Conservation (phyloP, 2,888 invertebrate genomes). For the Xylota segnis region DNA sequence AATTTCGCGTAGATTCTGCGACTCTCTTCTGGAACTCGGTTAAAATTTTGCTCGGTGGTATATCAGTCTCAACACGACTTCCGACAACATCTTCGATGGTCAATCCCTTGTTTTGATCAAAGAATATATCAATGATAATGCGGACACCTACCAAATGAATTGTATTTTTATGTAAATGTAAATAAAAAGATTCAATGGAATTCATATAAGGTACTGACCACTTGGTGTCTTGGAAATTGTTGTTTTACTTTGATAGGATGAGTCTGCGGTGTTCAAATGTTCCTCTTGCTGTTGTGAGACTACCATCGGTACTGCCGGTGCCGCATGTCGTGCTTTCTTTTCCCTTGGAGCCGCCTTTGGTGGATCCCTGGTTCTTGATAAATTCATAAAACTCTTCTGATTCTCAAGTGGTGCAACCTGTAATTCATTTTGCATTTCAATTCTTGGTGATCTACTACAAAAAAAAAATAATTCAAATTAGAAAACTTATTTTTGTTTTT, state of each 20-base stretch:
- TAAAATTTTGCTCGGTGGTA: constrained; percentile 82
- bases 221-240: constrained; percentile 82
- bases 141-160: constrained; percentile 80
- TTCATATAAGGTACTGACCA: constrained; percentile 77
- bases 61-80: constrained; percentile 83
- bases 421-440: constrained; percentile 22
- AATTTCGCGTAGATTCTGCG: constrained; percentile 36
- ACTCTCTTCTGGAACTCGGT: constrained; percentile 81
- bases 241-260: constrained; percentile 82
- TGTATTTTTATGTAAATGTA: too few species aligned
- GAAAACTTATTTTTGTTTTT: too few species aligned
- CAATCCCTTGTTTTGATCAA: constrained; percentile 79
- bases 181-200: too few species aligned
- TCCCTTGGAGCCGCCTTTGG: constrained; percentile 52
- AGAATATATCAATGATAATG: constrained; percentile 82
- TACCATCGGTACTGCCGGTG: not conserved
- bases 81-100: constrained; percentile 80
- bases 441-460: constrained; percentile 12
- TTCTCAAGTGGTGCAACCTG: constrained; percentile 22
- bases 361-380: constrained; percentile 56
- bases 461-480: too few species aligned
- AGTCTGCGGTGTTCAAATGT: constrained; percentile 54
- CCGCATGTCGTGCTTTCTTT: constrained; percentile 41
- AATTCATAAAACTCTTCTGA: constrained; percentile 67
- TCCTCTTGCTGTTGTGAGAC: not conserved